Base-by-base conservation (phyloP, 2,797 vertebrate genomes). In the Aphelocoma californica region DNA sequence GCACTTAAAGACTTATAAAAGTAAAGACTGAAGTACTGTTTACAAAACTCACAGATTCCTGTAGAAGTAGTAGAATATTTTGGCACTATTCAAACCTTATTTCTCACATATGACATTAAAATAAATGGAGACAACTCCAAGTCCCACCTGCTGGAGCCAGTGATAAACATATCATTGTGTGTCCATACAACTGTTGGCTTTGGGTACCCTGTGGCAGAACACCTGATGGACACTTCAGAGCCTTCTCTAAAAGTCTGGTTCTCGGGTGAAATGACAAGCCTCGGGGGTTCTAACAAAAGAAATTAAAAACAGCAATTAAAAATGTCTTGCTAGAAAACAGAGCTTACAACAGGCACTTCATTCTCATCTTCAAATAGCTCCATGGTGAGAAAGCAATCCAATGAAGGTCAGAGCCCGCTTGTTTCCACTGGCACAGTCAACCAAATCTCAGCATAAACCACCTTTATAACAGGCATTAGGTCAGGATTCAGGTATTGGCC, bases 231-330 rank as follows among this genome's bases (percentile, higher is more conserved):
- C 44, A 99, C 98, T 85, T 99, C 98, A 53, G 98, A 98, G 77
- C 99, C 99, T 53, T 96, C 95, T 21, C 89, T 98, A 74, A 99
- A 99, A 34, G 98, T 99, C 95, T 99, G 98, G 94, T 99, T 99
- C 88, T 70, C 98, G 6, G 99, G 99, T 56, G 98, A 98, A 53
- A 99, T 97, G 4, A 97, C 98, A 92, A 99, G 98, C 75, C 94
- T 98, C 12, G 99, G 99, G 12, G 96, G 96, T 89, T 99, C 99
- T 99, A 93, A 36, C 54, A 94, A 88, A 80, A 95, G 77, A 95
- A 92, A 92, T 70, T 25, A 47, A 32, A 82, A 64, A 6, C 5
- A 60, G 12, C 26, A 36, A 56, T 84, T 83, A 7, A 84, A 81
- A 88, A 28, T 1, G 5, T 7, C 6, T 2, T 8, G 36, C 57